Percentiles rank a stretch among this genome's conserved stretches.
These are phyloP conservation scores for Drosophila kurseongensis DNA, from an alignment of 1,140 invertebrate genomes.

Conservation along the genomic window DNA sequence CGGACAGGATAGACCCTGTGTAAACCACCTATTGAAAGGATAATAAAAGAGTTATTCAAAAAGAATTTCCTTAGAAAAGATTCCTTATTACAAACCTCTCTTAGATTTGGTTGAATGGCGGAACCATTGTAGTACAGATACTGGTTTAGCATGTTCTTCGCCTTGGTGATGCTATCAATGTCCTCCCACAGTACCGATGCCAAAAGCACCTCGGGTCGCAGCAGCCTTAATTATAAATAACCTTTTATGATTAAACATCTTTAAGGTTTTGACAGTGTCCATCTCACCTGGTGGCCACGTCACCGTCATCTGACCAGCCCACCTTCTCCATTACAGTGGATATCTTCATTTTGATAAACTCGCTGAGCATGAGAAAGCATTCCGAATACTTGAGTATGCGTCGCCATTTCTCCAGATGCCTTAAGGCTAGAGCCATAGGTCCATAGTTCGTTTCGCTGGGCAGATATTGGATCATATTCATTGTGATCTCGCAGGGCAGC, in stretches of 20 bases:
- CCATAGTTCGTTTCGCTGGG: conserved; percentile 90
- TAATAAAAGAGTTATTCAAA: not conserved
- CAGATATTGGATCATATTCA: conserved; percentile 90
- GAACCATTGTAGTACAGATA: conserved; percentile 76
- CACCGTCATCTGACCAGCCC: conserved; percentile 89
- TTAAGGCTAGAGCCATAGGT: conserved; percentile 89
- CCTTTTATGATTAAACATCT: not conserved
- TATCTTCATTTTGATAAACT: conserved; percentile 88
- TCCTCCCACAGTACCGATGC: conserved; percentile 84
- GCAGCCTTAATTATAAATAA: conserved; percentile 37
- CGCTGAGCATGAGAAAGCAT: conserved; percentile 88
- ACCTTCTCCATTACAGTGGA: conserved; percentile 87
- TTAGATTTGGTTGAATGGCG: conserved; percentile 76
- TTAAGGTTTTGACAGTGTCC: too few species aligned
- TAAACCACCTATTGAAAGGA: conserved; percentile 69
- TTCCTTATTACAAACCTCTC: conserved; percentile 61
- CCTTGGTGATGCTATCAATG: conserved; percentile 78
- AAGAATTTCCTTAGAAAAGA: rapidly evolving
- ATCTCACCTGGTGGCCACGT: conserved; percentile 88
- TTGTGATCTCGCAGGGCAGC: conserved; percentile 88
- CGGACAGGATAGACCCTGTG: conserved; percentile 85
- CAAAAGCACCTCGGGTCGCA: conserved; percentile 79
- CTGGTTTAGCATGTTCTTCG: conserved; percentile 82
- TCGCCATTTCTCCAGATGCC: conserved; percentile 89
- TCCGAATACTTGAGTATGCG: conserved; percentile 89